Percentiles rank a stretch among this genome's conserved stretches.
phyloP scores from a whole-genome alignment of 2,888 invertebrate genomes.

The Tinea trinotella region DNA sequence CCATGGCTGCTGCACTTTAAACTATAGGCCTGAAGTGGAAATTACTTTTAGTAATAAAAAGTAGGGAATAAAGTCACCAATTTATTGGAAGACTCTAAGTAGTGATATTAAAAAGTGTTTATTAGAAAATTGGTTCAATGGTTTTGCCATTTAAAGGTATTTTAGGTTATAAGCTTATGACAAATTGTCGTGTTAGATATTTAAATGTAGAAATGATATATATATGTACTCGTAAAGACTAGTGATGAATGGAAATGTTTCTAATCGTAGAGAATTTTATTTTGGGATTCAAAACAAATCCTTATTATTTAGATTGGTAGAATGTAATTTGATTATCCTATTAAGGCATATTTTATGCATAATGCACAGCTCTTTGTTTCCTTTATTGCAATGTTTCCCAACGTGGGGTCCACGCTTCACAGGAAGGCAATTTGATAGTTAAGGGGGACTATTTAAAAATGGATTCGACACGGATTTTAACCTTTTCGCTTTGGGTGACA shows the following conservation, averaged over 20 bases:
- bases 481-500: no score
- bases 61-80: not conserved
- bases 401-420: no score
- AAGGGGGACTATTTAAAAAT: no score
- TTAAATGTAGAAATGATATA: not conserved
- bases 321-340: not conserved
- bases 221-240: not conserved
- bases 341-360: not conserved
- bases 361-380: not conserved
- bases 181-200: not conserved
- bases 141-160: not conserved
- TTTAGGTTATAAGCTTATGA: not conserved
- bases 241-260: not conserved
- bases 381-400: not conserved
- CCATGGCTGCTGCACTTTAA: constrained; percentile 37
- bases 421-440: no score
- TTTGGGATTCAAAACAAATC: not conserved
- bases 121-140: not conserved
- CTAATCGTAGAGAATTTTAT: not conserved
- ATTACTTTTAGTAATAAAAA: constrained; percentile 1
- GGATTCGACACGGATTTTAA: no score
- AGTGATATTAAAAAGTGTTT: constrained; percentile 6
- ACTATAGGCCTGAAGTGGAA: not conserved
- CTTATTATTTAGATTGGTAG: not conserved
- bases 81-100: constrained; percentile 5